A percentile compares a stretch with the other conserved stretches of the same genome.
These are phyloP conservation scores for Ophiothrix spiculata DNA, from an alignment of 35 echinoderm and acorn worm genomes.

Conservation along the genomic window DNA sequence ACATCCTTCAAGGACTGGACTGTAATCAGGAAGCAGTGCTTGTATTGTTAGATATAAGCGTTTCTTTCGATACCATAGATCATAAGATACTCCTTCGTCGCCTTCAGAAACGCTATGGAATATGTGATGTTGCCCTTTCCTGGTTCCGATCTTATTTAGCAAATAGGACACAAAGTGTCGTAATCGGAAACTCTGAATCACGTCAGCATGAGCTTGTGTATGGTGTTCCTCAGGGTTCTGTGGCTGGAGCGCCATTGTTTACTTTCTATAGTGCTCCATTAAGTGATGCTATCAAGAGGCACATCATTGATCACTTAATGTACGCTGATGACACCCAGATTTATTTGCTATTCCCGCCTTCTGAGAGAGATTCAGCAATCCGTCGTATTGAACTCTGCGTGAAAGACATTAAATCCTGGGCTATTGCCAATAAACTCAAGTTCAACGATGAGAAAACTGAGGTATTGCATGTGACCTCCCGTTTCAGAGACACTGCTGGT, in stretches of 20 bases:
- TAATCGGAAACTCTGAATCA: constrained; percentile 11
- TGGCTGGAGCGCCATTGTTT: not conserved
- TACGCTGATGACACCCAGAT: no score
- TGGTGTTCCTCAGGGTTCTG: constrained; percentile 1
- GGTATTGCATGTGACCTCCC: not conserved
- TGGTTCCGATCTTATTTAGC: no score
- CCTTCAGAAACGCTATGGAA: constrained; percentile 14
- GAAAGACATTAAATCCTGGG: constrained; percentile 4
- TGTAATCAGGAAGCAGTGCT: constrained; percentile 27
- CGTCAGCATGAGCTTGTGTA: not conserved
- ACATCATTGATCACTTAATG: no score
- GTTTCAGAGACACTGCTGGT: not conserved
- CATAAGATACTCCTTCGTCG: constrained; percentile 40
- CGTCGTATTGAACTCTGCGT: no score
- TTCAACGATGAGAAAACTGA: constrained; percentile 18
- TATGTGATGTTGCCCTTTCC: no score
- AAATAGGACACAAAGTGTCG: not conserved
- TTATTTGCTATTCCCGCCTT: no score
- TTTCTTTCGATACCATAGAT: constrained; percentile 42
- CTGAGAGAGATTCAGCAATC: no score
- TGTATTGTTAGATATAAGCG: constrained; percentile 23
- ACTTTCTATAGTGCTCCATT: constrained; percentile 2
- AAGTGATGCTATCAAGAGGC: constrained; percentile 12
- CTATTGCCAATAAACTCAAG: not conserved
- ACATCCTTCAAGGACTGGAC: constrained; percentile 27